Evolutionary conservation across 2,113 vertebrate genomes (phyloP).

Genomic region (Tachuris rubrigastra): DNA sequence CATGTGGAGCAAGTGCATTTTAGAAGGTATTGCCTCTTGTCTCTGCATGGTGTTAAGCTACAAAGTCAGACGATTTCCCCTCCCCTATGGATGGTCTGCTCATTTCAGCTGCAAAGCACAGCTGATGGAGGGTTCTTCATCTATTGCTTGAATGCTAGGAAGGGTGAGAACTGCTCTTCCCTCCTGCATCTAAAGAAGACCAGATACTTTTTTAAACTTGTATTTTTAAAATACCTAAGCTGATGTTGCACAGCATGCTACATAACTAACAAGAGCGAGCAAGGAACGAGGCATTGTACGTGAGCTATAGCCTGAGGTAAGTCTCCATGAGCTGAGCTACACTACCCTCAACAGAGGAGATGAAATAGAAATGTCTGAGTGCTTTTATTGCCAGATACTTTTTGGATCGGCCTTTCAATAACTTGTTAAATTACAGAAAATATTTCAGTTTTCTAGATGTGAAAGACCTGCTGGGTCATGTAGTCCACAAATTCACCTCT

Average conservation of each 20-base stretch:
- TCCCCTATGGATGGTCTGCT: not conserved
- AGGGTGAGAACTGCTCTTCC: not conserved
- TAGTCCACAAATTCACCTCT: not conserved
- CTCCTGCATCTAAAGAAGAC: not conserved
- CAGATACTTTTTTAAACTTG: not conserved
- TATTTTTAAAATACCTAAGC: constrained; percentile 16
- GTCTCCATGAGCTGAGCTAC: constrained; percentile 31
- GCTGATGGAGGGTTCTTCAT: not conserved
- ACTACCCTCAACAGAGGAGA: not conserved
- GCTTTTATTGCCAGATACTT: constrained; percentile 9
- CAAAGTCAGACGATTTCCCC: not conserved
- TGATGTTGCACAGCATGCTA: constrained; percentile 1
- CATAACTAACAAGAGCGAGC: constrained; percentile 30
- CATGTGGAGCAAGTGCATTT: not conserved
- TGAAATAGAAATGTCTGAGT: constrained; percentile 43
- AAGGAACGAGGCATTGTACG: not conserved
- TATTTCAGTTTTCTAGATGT: constrained; percentile 35
- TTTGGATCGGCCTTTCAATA: constrained; percentile 46
- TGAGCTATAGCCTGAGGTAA: constrained; percentile 51
- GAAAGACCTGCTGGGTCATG: constrained; percentile 9
- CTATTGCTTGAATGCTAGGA: not conserved
- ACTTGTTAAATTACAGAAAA: constrained; percentile 46
- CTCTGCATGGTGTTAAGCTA: not conserved
- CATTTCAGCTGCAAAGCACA: not conserved
- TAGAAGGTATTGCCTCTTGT: not conserved